Evolutionary conservation across 37 sponge, comb jelly and placozoan species (phyloP), one percentile per base, ranked within the genome.

Genomic region (Axinella damicornis): DNA sequence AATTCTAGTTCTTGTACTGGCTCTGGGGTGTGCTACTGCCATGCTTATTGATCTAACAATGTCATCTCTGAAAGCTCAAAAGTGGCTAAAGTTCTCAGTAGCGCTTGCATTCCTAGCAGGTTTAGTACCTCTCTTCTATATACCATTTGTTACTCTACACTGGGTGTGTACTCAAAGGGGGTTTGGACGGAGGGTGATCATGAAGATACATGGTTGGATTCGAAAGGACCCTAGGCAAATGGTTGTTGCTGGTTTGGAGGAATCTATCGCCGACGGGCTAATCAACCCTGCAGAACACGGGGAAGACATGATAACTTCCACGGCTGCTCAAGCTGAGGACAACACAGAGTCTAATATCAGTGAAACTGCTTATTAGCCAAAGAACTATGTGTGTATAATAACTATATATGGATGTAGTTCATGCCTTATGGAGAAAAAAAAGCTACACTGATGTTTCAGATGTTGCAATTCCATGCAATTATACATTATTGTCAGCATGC

Each of bases 71-170:
- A 64, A 64, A 19, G 65, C n/a, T n/a, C n/a, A n/a, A n/a, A n/a
- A n/a, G 5, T 6, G 19, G 40, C 5, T 22, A 53, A 15, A 15
- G 17, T 16, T 72, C 24, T 21, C 54, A 14, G n/a, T 21, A 53
- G 24, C 5, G 15, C 25, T 41, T 52, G 2, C 21, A 30, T 19
- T n/a, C 22, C 14, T 72, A 2, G 54, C 52, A n/a, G 25, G 54
- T 28, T 16, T 72, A 15, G 4, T 72, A 2, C 73, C 73, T 53
- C 24, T 72, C 16, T 24, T 72, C 53, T 72, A 72, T 30, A 52
- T 72, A n/a, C 19, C 54, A 19, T 53, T 11, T 14, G 13, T 72
- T 19, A 52, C 28, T 41, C 21, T 72, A 19, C n/a, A 41, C 21
- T 72, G 73, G 73, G 5, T 72, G 31, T 52, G 21, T 25, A 53